Percentiles rank a stretch among this genome's conserved stretches.
Evolutionary conservation across 2,797 vertebrate species (phyloP).

Genomic region (Pseudomugil gertrudae): DNA sequence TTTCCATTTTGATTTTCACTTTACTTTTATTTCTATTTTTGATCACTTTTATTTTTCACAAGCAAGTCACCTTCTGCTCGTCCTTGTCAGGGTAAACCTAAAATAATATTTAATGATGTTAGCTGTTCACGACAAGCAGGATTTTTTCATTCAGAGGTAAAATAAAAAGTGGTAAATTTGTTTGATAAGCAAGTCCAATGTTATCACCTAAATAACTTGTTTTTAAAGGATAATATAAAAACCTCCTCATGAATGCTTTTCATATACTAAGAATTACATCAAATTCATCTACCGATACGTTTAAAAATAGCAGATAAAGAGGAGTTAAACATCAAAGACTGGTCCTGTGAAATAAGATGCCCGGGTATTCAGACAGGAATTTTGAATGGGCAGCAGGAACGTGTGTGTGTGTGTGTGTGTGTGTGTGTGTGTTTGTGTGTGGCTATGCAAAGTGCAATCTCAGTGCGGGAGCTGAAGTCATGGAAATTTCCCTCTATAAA

Average conservation of each 20-base stretch:
- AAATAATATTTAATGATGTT: slow-evolving; percentile 40
- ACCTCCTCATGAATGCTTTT: slow-evolving; percentile 36
- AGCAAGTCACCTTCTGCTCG: slow-evolving; percentile 35
- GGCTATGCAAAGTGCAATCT: slow-evolving; percentile 75
- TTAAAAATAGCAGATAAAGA: slow-evolving; percentile 68
- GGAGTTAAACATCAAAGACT: slow-evolving; percentile 73
- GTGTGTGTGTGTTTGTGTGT: slow-evolving; percentile 36
- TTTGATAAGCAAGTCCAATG: slow-evolving; percentile 19
- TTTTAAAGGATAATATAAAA: too few relatives aligned
- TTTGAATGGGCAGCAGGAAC: slow-evolving; percentile 70
- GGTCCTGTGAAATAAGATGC: slow-evolving; percentile 70
- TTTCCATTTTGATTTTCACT: slow-evolving; percentile 48
- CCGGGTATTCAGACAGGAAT: slow-evolving; percentile 67
- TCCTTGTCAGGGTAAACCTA: slow-evolving; percentile 26
- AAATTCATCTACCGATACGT: slow-evolving; percentile 61
- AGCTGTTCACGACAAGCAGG: slow-evolving; percentile 25
- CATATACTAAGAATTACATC: slow-evolving; percentile 46
- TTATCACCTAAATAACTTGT: too few relatives aligned
- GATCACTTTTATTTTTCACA: slow-evolving; percentile 28
- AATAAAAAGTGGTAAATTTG: not conserved
- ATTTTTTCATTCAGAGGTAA: not conserved
- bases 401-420: slow-evolving; percentile 34
- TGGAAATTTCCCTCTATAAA: slow-evolving; percentile 80
- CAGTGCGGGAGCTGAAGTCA: slow-evolving; percentile 78
- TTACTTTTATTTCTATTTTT: slow-evolving; percentile 22